Evolutionary conservation across 2,888 invertebrate species (phyloP).

Genomic region (Drosophila cognata): DNA sequence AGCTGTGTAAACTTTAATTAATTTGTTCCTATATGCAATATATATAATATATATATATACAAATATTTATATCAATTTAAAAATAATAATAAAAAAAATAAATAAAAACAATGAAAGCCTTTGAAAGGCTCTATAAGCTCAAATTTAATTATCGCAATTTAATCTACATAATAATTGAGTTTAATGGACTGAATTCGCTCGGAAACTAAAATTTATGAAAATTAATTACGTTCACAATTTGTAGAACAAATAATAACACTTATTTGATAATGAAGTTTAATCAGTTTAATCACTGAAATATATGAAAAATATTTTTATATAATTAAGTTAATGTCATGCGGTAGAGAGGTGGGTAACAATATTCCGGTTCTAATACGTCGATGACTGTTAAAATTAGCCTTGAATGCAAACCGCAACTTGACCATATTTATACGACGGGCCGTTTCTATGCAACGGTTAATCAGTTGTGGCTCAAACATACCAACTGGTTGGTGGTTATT

Average conservation of each 20-base stretch:
- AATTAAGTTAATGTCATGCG: background rate
- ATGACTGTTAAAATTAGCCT: background rate
- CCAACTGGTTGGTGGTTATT: background rate
- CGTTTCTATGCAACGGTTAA: slow-evolving; percentile 2
- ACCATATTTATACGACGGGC: background rate
- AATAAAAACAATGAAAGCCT: background rate
- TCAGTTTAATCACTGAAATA: background rate
- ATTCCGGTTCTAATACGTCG: too few species aligned
- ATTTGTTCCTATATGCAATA: background rate
- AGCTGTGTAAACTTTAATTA: slow-evolving; percentile 17
- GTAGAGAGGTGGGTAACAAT: background rate
- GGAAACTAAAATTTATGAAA: background rate
- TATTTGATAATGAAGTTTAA: background rate
- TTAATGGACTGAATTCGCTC: background rate
- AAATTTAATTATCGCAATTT: background rate
- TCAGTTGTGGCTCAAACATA: background rate
- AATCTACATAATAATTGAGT: background rate
- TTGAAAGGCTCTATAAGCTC: background rate
- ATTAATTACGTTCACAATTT: background rate
- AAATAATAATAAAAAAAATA: background rate
- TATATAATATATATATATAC: too few species aligned
- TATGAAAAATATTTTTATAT: background rate
- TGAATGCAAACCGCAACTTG: background rate
- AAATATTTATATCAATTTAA: background rate
- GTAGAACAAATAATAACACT: background rate